These are phyloP conservation scores for Carettochelys insculpta DNA, from an alignment of 2,113 vertebrate species.

Conservation along the genomic window DNA sequence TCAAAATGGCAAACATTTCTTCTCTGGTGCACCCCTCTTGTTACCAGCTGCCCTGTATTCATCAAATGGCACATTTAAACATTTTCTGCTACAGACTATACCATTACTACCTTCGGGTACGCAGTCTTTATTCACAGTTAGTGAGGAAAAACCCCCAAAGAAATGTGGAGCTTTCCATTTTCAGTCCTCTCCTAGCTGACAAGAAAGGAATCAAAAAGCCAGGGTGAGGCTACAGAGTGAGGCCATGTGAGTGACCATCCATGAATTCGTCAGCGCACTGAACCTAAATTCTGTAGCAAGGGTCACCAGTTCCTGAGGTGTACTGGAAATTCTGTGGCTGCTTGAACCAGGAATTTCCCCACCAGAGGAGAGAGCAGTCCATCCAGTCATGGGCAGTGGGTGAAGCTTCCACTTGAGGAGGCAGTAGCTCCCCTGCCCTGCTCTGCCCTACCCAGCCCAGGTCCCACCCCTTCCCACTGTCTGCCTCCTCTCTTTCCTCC, in stretches of 20 bases:
- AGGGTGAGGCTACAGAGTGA: too few species aligned
- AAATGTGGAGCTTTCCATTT: not conserved
- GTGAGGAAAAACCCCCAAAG: accelerated
- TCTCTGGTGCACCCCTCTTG: not conserved
- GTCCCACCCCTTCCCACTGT: too few species aligned
- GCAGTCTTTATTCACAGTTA: not conserved
- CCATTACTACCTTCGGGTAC: not conserved
- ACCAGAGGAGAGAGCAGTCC: not conserved
- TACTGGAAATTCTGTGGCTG: not conserved
- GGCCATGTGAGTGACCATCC: not conserved
- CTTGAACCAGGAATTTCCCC: not conserved
- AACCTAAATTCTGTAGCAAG: not conserved
- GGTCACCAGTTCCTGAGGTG: not conserved
- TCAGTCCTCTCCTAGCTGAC: not conserved
- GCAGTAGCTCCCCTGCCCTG: too few species aligned
- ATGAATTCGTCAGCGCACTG: not conserved
- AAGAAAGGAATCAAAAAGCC: not conserved
- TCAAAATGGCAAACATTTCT: not conserved
- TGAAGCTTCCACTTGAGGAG: too few species aligned
- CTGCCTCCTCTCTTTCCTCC: too few species aligned
- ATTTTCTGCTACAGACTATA: not conserved
- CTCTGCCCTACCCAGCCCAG: too few species aligned
- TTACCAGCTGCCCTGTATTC: not conserved
- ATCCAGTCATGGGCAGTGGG: too few species aligned
- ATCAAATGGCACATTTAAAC: not conserved